phyloP scores from a whole-genome alignment of 2,888 invertebrate genomes.

The Parnassius mnemosyne region DNA sequence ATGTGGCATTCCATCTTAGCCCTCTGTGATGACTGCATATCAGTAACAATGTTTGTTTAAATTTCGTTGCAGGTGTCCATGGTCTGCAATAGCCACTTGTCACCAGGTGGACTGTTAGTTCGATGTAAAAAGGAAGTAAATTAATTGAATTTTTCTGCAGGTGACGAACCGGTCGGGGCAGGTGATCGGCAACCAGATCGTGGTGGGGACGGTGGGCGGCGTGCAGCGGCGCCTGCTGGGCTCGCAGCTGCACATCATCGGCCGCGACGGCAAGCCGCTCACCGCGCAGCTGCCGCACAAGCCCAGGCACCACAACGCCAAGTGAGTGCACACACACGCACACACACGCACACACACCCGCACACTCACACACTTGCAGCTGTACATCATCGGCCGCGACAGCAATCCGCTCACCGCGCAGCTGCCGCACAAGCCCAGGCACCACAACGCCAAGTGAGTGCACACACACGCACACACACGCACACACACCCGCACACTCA shows the following conservation, averaged over 20 bases:
- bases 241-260: conserved; percentile 66
- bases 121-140: no score
- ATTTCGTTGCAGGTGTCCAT: no score
- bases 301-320: conserved; percentile 44
- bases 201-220: conserved; percentile 62
- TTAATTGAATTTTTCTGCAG: conserved; percentile 36
- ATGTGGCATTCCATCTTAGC: no score
- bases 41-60: no score
- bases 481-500: background rate
- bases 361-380: conserved; percentile 46
- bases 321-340: conserved; percentile 23
- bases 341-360: background rate
- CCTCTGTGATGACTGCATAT: no score
- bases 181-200: conserved; percentile 77
- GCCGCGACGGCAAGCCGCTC: conserved; percentile 59
- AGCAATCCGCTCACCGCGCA: conserved; percentile 55
- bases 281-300: conserved; percentile 54
- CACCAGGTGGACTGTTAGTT: no score
- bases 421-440: conserved; percentile 50
- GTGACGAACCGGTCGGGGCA: conserved; percentile 76
- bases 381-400: conserved; percentile 67
- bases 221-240: conserved; percentile 43
- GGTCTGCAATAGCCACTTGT: no score
- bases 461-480: background rate
- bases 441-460: conserved; percentile 39